A percentile compares a stretch with the other conserved stretches of the same genome.
Conservation (phyloP, 2,888 invertebrate species). For the Romanomermis culicivorax region DNA sequence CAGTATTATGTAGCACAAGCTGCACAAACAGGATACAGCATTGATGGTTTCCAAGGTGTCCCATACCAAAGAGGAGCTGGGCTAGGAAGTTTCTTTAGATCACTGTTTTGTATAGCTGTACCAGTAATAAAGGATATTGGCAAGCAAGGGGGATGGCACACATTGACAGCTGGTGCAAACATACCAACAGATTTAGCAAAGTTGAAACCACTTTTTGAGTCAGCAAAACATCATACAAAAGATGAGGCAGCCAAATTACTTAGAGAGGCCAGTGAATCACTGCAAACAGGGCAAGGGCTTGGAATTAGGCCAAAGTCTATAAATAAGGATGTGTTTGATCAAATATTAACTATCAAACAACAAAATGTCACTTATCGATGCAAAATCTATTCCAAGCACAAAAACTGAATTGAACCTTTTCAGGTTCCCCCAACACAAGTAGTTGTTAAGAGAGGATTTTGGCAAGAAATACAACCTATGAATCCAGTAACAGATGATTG, state of each 20-base stretch:
- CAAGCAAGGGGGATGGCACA: slow-evolving; percentile 1
- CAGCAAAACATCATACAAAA: background rate
- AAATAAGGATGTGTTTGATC: too few species aligned
- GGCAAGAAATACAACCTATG: too few species aligned
- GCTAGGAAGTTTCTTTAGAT: slow-evolving; percentile 1
- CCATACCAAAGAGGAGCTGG: slow-evolving; percentile 7
- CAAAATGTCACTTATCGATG: too few species aligned
- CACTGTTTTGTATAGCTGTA: background rate
- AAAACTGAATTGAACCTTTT: too few species aligned
- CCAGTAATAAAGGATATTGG: background rate
- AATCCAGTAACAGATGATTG: too few species aligned
- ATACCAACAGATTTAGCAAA: background rate
- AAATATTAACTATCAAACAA: too few species aligned
- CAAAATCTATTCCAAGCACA: too few species aligned
- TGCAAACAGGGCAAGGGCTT: too few species aligned
- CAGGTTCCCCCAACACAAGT: too few species aligned
- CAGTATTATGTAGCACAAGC: background rate
- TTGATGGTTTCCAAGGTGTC: background rate
- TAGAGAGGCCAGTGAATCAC: too few species aligned
- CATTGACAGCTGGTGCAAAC: background rate
- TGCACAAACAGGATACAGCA: background rate
- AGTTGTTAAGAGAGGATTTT: too few species aligned
- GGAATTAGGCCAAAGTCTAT: too few species aligned
- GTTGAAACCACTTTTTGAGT: background rate
- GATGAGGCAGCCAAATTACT: background rate